Evolutionary conservation across 1,140 invertebrate genomes (phyloP).

Genomic region (Pachyrhynchus sulphureomaculatus): DNA sequence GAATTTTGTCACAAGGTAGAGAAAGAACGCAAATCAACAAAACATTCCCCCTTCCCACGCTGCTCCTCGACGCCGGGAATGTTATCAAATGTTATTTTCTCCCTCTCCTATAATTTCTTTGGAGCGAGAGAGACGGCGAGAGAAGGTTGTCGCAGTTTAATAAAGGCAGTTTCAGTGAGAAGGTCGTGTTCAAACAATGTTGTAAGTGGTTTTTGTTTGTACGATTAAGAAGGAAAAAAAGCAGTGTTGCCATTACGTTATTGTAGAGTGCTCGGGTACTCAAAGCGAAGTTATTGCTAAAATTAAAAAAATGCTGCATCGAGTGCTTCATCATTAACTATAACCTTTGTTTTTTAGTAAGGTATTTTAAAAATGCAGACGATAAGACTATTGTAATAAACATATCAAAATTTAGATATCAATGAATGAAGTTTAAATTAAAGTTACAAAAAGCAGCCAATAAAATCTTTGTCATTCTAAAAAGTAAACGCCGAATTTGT

Average conservation of each 20-base stretch:
- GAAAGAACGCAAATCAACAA: slow-evolving; percentile 3
- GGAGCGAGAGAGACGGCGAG: neutral
- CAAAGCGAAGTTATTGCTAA: too few species aligned
- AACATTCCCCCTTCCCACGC: neutral
- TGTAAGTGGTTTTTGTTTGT: neutral
- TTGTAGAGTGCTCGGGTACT: too few species aligned
- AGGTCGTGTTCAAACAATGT: neutral
- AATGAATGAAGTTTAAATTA: too few species aligned
- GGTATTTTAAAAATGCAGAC: too few species aligned
- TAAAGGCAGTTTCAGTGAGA: slow-evolving; percentile 1
- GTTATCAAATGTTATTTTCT: neutral
- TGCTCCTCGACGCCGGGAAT: neutral
- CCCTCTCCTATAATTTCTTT: slow-evolving; percentile 1
- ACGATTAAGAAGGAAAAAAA: neutral
- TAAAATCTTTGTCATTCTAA: too few species aligned
- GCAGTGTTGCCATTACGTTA: neutral
- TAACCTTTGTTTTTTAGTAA: too few species aligned
- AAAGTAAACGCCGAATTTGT: too few species aligned
- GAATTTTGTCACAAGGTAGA: neutral
- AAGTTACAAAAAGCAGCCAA: too few species aligned
- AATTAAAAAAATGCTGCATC: too few species aligned
- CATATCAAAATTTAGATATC: too few species aligned
- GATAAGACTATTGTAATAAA: too few species aligned
- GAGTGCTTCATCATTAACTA: too few species aligned
- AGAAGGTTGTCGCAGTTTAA: neutral